Evolutionary conservation across 2,113 vertebrate species (phyloP).

Genomic region (Chionis minor): DNA sequence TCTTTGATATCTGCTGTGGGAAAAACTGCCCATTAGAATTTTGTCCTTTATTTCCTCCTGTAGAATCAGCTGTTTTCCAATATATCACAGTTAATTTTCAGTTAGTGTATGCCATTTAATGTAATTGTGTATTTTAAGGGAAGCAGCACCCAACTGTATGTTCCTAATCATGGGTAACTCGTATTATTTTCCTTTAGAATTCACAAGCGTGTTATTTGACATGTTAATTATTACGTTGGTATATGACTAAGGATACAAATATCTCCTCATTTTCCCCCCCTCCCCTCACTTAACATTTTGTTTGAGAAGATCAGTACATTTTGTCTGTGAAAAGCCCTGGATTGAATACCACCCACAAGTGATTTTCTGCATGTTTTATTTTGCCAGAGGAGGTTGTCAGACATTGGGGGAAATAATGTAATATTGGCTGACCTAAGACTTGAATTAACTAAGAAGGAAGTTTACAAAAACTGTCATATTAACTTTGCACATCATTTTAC

Average conservation of each 20-base stretch:
- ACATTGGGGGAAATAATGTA: conserved; percentile 34
- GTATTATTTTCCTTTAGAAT: not conserved
- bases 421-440: conserved; percentile 38
- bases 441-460: conserved; percentile 55
- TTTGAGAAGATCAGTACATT: conserved; percentile 36
- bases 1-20: not conserved
- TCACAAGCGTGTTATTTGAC: not conserved
- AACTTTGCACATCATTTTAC: conserved; percentile 30
- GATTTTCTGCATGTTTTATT: conserved; percentile 35
- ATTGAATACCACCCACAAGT: conserved; percentile 64
- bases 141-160: not conserved
- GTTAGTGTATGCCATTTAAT: not conserved
- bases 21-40: not conserved
- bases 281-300: not conserved
- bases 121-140: not conserved
- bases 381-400: conserved; percentile 45
- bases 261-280: not conserved
- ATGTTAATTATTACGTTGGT: not conserved
- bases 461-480: conserved; percentile 36
- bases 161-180: not conserved
- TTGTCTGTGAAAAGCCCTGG: conserved; percentile 48
- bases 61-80: not conserved
- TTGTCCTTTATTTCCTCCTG: not conserved
- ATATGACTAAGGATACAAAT: conserved; percentile 32
- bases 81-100: not conserved